Conservation (phyloP, 1,140 invertebrate species). For the Drosophila kepulauana region DNA sequence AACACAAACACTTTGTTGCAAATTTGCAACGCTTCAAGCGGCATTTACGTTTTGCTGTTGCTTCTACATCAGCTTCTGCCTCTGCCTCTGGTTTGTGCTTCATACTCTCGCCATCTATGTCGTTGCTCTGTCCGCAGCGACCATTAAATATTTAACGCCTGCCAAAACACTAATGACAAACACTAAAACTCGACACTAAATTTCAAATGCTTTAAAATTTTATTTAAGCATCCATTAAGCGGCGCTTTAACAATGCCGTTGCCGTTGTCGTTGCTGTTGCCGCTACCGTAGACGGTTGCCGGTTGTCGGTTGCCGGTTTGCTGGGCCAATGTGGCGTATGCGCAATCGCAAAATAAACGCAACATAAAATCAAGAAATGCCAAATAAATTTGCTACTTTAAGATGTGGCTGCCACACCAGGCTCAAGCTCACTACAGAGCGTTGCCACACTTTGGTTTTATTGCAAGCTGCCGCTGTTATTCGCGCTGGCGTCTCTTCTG, state of each 20-base stretch:
- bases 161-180: constrained; percentile 82
- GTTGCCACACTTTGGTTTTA: constrained; percentile 76
- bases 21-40: constrained; percentile 38
- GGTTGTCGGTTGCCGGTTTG: background rate
- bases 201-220: constrained; percentile 79
- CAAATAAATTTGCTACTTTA: constrained; percentile 79
- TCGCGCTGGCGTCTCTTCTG: constrained; percentile 40
- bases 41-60: constrained; percentile 6
- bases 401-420: constrained; percentile 40
- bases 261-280: background rate
- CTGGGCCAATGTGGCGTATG: constrained; percentile 51
- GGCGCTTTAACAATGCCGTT: constrained; percentile 49
- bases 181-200: constrained; percentile 78
- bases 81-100: background rate
- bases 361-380: constrained; percentile 72
- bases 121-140: constrained; percentile 14
- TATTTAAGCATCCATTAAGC: constrained; percentile 80
- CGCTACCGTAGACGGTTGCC: background rate
- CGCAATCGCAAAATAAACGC: constrained; percentile 74
- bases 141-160: constrained; percentile 81
- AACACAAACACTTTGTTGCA: constrained; percentile 77
- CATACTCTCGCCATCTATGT: background rate
- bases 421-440: constrained; percentile 1
- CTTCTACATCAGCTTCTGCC: too few relatives aligned
- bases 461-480: constrained; percentile 39